These are phyloP conservation scores for Tetramorium alpestre DNA, from an alignment of 1,140 invertebrate genomes.

Conservation along the genomic window DNA sequence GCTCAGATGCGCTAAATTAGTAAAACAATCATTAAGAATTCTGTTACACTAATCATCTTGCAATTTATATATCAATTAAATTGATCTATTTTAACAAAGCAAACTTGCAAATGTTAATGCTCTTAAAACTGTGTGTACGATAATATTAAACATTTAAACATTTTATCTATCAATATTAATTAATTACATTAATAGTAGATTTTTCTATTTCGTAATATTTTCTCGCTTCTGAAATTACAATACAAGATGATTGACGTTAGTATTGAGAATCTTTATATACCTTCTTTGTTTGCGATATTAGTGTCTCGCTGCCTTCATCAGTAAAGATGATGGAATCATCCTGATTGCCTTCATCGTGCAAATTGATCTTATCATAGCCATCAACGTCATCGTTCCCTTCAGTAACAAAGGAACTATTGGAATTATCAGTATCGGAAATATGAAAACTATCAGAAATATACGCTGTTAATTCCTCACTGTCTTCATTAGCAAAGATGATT, in stretches of 20 bases:
- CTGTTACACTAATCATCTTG: neutral
- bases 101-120: neutral
- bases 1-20: neutral
- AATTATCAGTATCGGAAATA: neutral
- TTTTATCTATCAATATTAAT: neutral
- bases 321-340: constrained; percentile 32
- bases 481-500: constrained; percentile 27
- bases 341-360: constrained; percentile 29
- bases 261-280: constrained; percentile 38
- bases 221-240: neutral
- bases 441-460: too few relatives aligned
- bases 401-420: constrained; percentile 72
- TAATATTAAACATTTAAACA: neutral
- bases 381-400: constrained; percentile 53
- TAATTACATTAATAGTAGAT: neutral
- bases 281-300: constrained; percentile 25
- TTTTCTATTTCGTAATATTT: neutral
- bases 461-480: neutral
- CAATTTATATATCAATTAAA: neutral
- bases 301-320: neutral
- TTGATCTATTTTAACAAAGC: neutral
- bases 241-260: neutral
- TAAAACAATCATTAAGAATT: neutral
- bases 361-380: constrained; percentile 14
- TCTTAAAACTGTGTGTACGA: neutral